Evolutionary conservation across 2,113 vertebrate species (phyloP), one percentile per base, ranked within the genome.

Genomic region (Pandion haliaetus): DNA sequence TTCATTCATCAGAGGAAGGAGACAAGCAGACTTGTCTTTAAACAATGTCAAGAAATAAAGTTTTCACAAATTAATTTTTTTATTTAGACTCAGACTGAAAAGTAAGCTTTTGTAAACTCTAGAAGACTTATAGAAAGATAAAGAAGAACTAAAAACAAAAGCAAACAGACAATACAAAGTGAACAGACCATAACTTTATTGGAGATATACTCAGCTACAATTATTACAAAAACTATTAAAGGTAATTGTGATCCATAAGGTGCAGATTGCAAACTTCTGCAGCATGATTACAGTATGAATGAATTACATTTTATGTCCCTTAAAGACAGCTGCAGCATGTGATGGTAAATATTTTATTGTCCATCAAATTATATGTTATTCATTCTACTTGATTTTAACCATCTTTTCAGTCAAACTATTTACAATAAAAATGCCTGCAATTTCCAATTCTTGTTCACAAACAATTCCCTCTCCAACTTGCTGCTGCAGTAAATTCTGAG

Each of bases 111-210:
- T 6, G 21, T 69, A 45, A 89, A 86, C 28, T 66, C 87, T 6
- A 7, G 3, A 58, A 84, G 23, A 83, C 76, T 90, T 82, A 52
- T 18, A 47, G 40, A 34, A 86, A 70, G 28, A 82, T 57, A 76
- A 90, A 24, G 15, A 66, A 21, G 45, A 90, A 73, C 17, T 84
- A 15, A 8, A 59, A 88, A 85, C 50, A 54, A 80, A 92, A 62
- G 65, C 78, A 72, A 79, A 67, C 29, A 29, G 15, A 97, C 90
- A 92, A 95, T 96, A 80, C 92, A 71, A 90, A 95, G 90, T 97
- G 97, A 98, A 98, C 98, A 99, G 99, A 99, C 98, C 98, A 98
- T 98, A 98, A 99, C 98, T 99, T 99, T 99, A 99, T 99, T 99
- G 98, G 98, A 98, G 98, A 99, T 99, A 99, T 98, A 99, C 98